Conservation (phyloP, 2,113 vertebrate species). For the Tylochromis polylepis region DNA sequence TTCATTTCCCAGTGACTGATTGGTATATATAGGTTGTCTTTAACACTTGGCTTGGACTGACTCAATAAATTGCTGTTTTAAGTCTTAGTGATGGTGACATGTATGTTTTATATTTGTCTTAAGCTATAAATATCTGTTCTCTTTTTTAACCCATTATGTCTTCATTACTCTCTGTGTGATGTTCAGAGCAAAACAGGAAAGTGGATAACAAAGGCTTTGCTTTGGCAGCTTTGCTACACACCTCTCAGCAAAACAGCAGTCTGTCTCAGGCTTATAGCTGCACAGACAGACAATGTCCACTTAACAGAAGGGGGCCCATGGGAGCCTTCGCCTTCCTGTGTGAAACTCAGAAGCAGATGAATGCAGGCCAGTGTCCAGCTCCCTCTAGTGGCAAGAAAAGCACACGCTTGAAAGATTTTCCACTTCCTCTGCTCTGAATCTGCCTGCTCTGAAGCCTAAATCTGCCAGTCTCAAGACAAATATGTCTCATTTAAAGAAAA, state of each 20-base stretch:
- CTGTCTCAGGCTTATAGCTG: background rate
- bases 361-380: conserved; percentile 28
- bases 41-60: background rate
- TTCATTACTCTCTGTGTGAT: background rate
- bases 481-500: conserved; percentile 9
- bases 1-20: background rate
- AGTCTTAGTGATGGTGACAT: background rate
- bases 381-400: conserved; percentile 50
- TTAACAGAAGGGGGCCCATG: background rate
- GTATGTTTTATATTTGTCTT: background rate
- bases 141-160: background rate
- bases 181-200: conserved; percentile 18
- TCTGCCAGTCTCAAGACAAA: conserved; percentile 1
- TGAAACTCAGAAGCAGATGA: background rate
- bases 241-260: background rate
- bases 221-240: background rate
- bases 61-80: background rate
- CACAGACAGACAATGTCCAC: background rate
- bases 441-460: background rate
- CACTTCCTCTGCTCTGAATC: background rate
- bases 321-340: background rate
- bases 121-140: background rate
- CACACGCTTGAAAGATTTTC: background rate
- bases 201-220: background rate
- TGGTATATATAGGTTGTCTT: background rate